Evolutionary conservation across 2,797 vertebrate species (phyloP), one percentile per base, ranked within the genome.

Genomic region (Lemur catta): DNA sequence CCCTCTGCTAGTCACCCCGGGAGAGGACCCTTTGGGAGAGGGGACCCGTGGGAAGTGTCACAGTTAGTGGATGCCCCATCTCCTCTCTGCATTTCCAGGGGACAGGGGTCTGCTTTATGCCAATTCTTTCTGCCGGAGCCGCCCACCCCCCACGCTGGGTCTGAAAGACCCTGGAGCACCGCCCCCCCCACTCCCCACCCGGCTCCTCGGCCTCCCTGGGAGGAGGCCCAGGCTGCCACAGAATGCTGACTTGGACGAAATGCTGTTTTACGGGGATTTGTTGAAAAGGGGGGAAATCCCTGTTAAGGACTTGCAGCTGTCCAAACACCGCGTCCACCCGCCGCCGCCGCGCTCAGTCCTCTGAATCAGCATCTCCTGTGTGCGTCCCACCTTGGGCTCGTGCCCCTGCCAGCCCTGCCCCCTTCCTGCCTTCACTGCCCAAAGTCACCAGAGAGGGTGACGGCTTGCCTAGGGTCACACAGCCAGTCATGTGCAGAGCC

Each of bases 281-380:
- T 98, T 98, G 98, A 94, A 97, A 98, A 93, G 97, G 98, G 98
- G 95, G 93, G 97, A 98, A 98, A 98, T 98, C 98, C 97, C 94
- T 8, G 93, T 94, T 98, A 98, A 98, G 96, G 97, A 97, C 95
- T 98, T 98, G 97, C 98, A 99, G 98, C 98, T 98, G 98, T 98
- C 97, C 98, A 98, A 99, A 99, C 98, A 98, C 90, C 6, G 84
- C 74, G 97, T 97, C 97, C 97, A 95, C 96, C 98, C 91, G 97
- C 97, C 7, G 91, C 93, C 86, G 93, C 96, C 97, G 43, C 0
- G 26, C 97, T 93, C 97, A 97, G 97, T 97, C 93, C 91, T 93
- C 97, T 98, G 98, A 98, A 97, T 98, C 98, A 98, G 98, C 98
- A 97, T 94, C 97, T 98, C 98, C 96, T 85, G 93, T 93, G 55